These are phyloP conservation scores for Arctopsyche grandis DNA, from an alignment of 1,140 invertebrate genomes.

Conservation along the genomic window DNA sequence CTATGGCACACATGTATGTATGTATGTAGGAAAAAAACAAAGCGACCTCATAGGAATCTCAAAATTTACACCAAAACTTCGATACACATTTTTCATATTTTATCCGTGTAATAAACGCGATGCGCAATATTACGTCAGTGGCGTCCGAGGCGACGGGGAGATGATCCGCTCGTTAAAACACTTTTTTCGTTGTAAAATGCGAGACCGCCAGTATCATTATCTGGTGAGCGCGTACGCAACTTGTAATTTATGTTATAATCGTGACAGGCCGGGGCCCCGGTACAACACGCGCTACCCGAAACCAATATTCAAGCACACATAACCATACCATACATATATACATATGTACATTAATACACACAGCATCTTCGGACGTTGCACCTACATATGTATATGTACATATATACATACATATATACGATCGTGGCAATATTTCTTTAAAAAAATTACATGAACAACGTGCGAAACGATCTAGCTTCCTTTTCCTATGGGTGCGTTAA, in stretches of 20 bases:
- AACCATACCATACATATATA: too few relatives aligned
- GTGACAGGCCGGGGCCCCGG: conserved; percentile 43
- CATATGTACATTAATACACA: not conserved
- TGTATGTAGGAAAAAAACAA: too few relatives aligned
- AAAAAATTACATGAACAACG: not conserved
- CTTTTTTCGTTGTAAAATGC: conserved; percentile 46
- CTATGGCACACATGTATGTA: too few relatives aligned
- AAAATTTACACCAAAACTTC: too few relatives aligned
- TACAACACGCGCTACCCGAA: conserved; percentile 5
- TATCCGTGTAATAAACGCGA: too few relatives aligned
- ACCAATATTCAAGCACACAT: conserved; percentile 24
- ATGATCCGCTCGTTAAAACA: conserved; percentile 50
- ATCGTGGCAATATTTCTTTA: not conserved
- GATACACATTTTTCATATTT: too few relatives aligned
- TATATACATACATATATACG: conserved; percentile 19
- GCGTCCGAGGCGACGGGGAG: not conserved
- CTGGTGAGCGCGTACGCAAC: conserved; percentile 49
- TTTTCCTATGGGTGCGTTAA: too few relatives aligned
- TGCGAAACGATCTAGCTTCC: too few relatives aligned
- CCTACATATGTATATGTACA: conserved; percentile 6
- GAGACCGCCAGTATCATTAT: conserved; percentile 52
- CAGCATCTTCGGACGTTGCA: not conserved
- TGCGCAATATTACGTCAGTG: not conserved
- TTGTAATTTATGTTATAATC: conserved; percentile 52
- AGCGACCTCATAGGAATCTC: too few relatives aligned